Evolutionary conservation across 2,113 vertebrate genomes (phyloP).

Genomic region (Cinclus cinclus): DNA sequence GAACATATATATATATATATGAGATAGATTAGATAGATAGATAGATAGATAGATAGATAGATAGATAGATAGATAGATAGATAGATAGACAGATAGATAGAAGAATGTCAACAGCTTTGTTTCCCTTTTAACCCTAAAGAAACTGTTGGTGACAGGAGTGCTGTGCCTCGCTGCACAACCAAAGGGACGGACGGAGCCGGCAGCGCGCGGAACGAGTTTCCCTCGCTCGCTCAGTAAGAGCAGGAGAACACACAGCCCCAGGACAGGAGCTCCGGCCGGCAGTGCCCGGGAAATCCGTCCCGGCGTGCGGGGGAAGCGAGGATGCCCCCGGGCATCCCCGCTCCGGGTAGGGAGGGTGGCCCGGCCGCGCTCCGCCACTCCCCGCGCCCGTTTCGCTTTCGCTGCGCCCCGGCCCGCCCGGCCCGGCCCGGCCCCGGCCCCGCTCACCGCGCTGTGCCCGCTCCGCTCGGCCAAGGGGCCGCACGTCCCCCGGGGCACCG

Average conservation of each 20-base stretch:
- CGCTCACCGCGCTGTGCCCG: background rate
- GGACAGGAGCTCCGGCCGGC: background rate
- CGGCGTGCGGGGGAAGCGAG: background rate
- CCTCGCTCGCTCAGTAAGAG: background rate
- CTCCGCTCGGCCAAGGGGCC: background rate
- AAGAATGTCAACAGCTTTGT: rapidly evolving
- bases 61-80: background rate
- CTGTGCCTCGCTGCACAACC: background rate
- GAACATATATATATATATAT: no score
- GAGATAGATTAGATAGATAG: background rate
- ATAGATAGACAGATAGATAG: background rate
- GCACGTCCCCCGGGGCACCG: background rate
- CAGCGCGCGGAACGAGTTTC: background rate
- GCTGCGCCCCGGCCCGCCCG: background rate
- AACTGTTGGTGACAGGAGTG: background rate
- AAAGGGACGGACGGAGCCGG: background rate
- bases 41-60: background rate
- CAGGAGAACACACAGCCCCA: background rate
- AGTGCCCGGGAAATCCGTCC: background rate
- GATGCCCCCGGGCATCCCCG: background rate
- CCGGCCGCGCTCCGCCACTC: background rate
- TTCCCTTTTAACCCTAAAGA: background rate
- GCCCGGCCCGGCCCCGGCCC: background rate
- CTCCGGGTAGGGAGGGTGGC: background rate
- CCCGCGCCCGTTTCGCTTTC: background rate